Evolutionary conservation across 1,140 invertebrate species (phyloP), one percentile per base, ranked within the genome.

Genomic region (Anastrepha ludens): DNA sequence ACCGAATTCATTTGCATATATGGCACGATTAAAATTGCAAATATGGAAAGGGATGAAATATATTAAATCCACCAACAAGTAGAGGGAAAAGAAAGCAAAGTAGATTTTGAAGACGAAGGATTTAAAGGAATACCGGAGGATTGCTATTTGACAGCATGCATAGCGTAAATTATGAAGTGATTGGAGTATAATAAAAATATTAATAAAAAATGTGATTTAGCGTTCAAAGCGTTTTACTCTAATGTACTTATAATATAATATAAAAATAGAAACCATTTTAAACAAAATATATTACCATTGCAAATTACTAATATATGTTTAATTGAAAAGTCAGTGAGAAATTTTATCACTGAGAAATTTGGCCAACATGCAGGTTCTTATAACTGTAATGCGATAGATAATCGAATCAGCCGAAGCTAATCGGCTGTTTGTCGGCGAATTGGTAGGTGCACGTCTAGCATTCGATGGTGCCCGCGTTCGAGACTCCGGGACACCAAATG

Each of bases 21-120:
- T 81, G 47, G 47, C 55, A n/a, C n/a, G 74, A n/a, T 29, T 58
- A 47, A 81, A 58, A 55, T 55, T 81, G 74, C 74, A 58, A 81
- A 81, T 81, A 81, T 81, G n/a, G 20, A 6, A 81, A 81, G 74
- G 74, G 74, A 81, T 81, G n/a, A 41, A 81, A 81, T 55, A n/a
- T n/a, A n/a, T n/a, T n/a, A 81, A 81, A 81, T 58, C 2, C 55
- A 39, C n/a, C 60, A 62, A 13, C 47, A 11, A 20, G 11, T 67
- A 67, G 64, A 67, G 17, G 11, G 60, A n/a, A 11, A 39, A 11
- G 11, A 62, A 62, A 62, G 13, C 4, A 62, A 67, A 67, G n/a
- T 5, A 20, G 3, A 50, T 55, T 13, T 3, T 41, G 64, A 8
- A 39, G n/a, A 29, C 20, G 74, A 29, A 81, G 17, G 44, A 81